Percentiles rank a stretch among this genome's conserved stretches.
Conservation (phyloP, 2,888 invertebrate genomes). For the Cheilosia pagana region DNA sequence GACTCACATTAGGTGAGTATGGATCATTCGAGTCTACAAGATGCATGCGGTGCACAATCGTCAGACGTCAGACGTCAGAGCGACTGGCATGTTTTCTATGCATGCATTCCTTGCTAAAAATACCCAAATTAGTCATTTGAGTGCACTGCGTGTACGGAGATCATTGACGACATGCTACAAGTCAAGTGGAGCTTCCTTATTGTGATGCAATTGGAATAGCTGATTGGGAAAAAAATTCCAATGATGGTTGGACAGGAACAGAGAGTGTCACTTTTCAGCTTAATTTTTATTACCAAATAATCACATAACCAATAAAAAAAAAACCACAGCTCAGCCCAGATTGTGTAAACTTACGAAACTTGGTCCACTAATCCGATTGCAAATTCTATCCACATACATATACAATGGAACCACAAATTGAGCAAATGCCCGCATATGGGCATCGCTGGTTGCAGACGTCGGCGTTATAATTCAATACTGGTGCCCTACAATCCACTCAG, state of each 20-base stretch:
- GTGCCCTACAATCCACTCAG: constrained; percentile 7
- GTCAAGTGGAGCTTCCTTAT: too few species aligned
- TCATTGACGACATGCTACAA: too few species aligned
- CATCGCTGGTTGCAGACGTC: not conserved
- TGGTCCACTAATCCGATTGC: constrained; percentile 37
- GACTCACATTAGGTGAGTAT: constrained; percentile 6
- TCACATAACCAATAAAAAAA: not conserved
- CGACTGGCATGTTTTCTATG: not conserved
- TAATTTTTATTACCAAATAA: too few species aligned
- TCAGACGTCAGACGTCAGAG: too few species aligned
- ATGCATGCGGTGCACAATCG: too few species aligned
- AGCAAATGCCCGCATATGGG: constrained; percentile 1
- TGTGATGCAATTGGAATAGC: too few species aligned
- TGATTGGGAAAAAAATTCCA: too few species aligned
- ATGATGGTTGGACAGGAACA: too few species aligned
- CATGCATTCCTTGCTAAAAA: constrained; percentile 32
- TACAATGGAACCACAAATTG: constrained; percentile 10
- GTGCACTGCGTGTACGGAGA: not conserved
- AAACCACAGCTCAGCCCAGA: constrained; percentile 28
- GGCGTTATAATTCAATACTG: constrained; percentile 8
- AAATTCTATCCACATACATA: not conserved
- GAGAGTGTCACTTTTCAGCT: too few species aligned
- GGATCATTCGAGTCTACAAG: constrained; percentile 1
- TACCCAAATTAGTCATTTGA: constrained; percentile 25
- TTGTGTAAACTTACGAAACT: constrained; percentile 25